phyloP scores from a whole-genome alignment of 2,888 invertebrate genomes.

The Agapostemon virescens region DNA sequence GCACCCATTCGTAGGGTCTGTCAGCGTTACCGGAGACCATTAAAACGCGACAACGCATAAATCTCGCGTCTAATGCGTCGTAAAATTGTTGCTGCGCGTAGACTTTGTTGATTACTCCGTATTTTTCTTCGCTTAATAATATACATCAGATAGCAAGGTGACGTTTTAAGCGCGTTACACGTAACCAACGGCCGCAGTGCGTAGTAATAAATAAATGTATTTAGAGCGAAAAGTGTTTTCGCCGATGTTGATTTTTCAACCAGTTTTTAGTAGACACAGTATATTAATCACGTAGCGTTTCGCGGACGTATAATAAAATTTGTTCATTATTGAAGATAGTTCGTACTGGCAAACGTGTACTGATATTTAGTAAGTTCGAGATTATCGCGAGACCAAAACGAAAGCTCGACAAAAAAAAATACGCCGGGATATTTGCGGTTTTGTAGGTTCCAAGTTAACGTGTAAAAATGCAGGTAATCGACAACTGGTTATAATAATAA shows the following conservation, averaged over 20 bases:
- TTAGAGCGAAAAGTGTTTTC: conserved; percentile 1
- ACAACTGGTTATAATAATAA: background rate
- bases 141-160: background rate
- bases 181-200: background rate
- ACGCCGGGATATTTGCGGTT: background rate
- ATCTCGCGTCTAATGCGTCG: conserved; percentile 15
- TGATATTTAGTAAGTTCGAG: background rate
- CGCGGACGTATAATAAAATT: background rate
- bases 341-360: background rate
- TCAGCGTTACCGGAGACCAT: background rate
- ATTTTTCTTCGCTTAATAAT: conserved; percentile 37
- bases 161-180: background rate
- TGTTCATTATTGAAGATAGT: background rate
- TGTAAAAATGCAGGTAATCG: background rate
- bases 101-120: background rate
- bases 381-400: background rate
- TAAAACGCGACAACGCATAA: background rate
- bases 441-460: background rate
- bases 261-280: background rate
- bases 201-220: conserved; percentile 29
- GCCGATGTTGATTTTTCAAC: conserved; percentile 11
- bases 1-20: background rate
- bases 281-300: background rate
- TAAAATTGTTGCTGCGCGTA: conserved; percentile 1
- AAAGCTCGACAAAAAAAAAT: background rate